Base-by-base conservation (phyloP, 2,888 invertebrate genomes). In the Theretra japonica region DNA sequence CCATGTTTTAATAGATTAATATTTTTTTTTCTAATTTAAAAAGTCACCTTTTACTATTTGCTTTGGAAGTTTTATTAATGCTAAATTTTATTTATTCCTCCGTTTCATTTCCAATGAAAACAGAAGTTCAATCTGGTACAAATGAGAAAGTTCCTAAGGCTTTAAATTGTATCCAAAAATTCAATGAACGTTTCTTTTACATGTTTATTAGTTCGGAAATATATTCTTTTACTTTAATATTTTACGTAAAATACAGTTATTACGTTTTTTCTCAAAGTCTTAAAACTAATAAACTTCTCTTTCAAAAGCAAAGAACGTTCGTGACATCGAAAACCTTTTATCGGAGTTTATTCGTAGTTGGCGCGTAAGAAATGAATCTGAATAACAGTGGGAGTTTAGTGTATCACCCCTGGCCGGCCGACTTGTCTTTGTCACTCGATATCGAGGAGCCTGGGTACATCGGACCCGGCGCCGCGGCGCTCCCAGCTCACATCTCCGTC, bases 271-370 rank as follows among this genome's bases (percentile, higher is more conserved):
- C 62, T 58, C 25, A 71, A 57, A 71, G 41, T 50, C 56, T 48
- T 33, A 71, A 62, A 59, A 70, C 58, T 68, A 65, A 59, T 70
- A 70, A 70, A 73, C 30, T 70, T 70, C 60, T 48, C 78, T 77
- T 77, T 77, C 73, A 76, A 80, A 83, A 83, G 80, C 80, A 75
- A 78, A 77, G 80, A 76, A 84, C 80, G 79, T 80, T 76, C 70
- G 76, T 75, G 81, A 90, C 89, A 89, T 82, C 83, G 83, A 88
- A 90, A 90, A 86, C 86, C 90, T 90, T 88, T 90, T 89, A 89
- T 84, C 86, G 83, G 78, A 81, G 83, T 82, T 84, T 82, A 84
- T 84, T 83, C 78, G 80, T 76, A 81, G 81, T 80, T 83, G 83
- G 82, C 80, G 83, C 82, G 81, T 80, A 82, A 82, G 79, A 83